phyloP scores from a whole-genome alignment of 2,888 invertebrate genomes.

The Drosophila fulvimacula region DNA sequence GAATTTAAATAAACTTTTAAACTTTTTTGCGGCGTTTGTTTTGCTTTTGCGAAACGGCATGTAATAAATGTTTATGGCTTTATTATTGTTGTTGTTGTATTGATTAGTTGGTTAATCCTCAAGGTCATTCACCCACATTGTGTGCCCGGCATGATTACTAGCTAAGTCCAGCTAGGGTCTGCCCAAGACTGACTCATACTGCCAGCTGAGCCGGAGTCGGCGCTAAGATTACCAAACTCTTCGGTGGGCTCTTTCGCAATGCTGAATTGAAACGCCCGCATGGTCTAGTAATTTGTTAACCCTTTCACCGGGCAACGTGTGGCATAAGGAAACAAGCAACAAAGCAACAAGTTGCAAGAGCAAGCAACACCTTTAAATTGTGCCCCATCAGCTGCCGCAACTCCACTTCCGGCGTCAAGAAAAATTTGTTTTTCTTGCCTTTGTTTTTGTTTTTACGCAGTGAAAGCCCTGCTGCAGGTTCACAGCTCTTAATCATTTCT shows the following conservation, averaged over 20 bases:
- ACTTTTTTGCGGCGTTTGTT: constrained; percentile 46
- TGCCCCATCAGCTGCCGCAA: constrained; percentile 33
- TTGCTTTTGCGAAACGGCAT: constrained; percentile 65
- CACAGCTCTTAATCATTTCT: constrained; percentile 46
- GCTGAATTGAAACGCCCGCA: constrained; percentile 46
- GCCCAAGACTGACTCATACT: constrained; percentile 32
- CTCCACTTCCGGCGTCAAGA: constrained; percentile 43
- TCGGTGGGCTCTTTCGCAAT: constrained; percentile 38
- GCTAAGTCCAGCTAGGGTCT: constrained; percentile 5
- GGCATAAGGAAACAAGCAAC: constrained; percentile 31
- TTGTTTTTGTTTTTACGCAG: constrained; percentile 15
- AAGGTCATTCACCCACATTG: constrained; percentile 77
- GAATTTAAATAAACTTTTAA: constrained; percentile 52
- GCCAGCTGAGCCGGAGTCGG: neutral
- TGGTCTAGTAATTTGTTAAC: constrained; percentile 23
- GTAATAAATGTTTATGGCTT: constrained; percentile 46
- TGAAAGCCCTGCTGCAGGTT: constrained; percentile 49
- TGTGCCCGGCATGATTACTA: constrained; percentile 57
- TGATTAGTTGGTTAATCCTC: constrained; percentile 64
- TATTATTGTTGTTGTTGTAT: constrained; percentile 47
- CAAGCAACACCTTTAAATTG: constrained; percentile 16
- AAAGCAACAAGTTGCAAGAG: constrained; percentile 16
- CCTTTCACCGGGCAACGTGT: constrained; percentile 13
- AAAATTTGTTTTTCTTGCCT: constrained; percentile 20
- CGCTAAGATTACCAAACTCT: neutral